phyloP scores from a whole-genome alignment of 2,797 vertebrate species.

The Trematomus bernacchii region DNA sequence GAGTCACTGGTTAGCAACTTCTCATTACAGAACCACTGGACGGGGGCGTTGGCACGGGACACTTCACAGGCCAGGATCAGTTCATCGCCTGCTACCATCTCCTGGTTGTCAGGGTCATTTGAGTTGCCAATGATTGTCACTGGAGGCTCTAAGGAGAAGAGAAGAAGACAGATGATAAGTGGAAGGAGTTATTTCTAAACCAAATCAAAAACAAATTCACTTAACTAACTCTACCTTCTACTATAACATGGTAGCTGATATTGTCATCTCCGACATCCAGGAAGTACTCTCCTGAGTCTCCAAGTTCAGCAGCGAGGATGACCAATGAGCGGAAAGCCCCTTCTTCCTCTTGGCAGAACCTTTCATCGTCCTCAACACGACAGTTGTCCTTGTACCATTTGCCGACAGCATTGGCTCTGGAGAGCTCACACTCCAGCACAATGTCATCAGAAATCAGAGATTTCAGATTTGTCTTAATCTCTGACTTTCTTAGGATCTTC shows the following conservation, averaged over 20 bases:
- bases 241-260: constrained; percentile 88
- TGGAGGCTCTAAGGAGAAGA: constrained; percentile 83
- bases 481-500: constrained; percentile 85
- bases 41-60: constrained; percentile 85
- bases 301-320: constrained; percentile 85
- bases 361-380: constrained; percentile 87
- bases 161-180: background rate
- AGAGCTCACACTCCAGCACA: constrained; percentile 91
- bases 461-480: constrained; percentile 73
- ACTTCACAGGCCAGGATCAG: constrained; percentile 91
- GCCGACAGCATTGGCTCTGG: constrained; percentile 80
- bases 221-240: constrained; percentile 86
- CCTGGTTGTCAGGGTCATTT: constrained; percentile 73
- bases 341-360: constrained; percentile 90
- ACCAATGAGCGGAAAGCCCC: constrained; percentile 88
- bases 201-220: background rate
- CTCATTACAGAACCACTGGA: constrained; percentile 94
- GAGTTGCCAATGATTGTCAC: constrained; percentile 89
- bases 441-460: constrained; percentile 88
- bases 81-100: constrained; percentile 88
- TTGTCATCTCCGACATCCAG: constrained; percentile 90
- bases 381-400: constrained; percentile 94
- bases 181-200: background rate
- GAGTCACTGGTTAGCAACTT: constrained; percentile 83
- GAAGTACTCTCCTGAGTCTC: constrained; percentile 92